Evolutionary conservation across 2,797 vertebrate genomes (phyloP), one percentile per base, ranked within the genome.

Genomic region (Macroramphosus scolopax): DNA sequence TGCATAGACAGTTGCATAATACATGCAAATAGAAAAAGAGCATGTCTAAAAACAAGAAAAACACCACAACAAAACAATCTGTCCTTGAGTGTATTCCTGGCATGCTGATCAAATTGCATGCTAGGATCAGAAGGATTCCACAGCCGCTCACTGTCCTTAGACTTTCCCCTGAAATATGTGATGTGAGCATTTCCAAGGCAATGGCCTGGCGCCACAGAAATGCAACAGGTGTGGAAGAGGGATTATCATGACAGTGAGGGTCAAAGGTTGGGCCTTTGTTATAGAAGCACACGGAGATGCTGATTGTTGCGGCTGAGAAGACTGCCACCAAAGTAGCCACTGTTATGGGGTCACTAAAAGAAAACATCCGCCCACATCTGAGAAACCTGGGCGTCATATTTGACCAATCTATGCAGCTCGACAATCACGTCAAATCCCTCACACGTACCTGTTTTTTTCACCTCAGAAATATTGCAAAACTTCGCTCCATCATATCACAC

Each of bases 261-360:
- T 83, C 65, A 85, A 58, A 85, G 82, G 75, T 84, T 43, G 53
- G 14, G 25, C 35, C 24, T 82, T 83, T 82, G 85, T 79, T 81
- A 79, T 75, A 65, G 80, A 34, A 79, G 84, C 71, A 39, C n/a
- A n/a, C n/a, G n/a, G n/a, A n/a, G n/a, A n/a, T n/a, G n/a, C n/a
- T n/a, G n/a, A n/a, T n/a, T n/a, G n/a, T n/a, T n/a, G n/a, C n/a
- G n/a, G n/a, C n/a, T n/a, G n/a, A n/a, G n/a, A n/a, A n/a, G n/a
- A n/a, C n/a, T n/a, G n/a, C n/a, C n/a, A n/a, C n/a, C n/a, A n/a
- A n/a, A n/a, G n/a, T n/a, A n/a, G n/a, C n/a, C n/a, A n/a, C n/a
- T n/a, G n/a, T n/a, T n/a, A n/a, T n/a, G n/a, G n/a, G n/a, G n/a
- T n/a, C n/a, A n/a, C n/a, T n/a, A n/a, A n/a, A n/a, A n/a, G n/a